Evolutionary conservation across 2,113 vertebrate species (phyloP), one percentile per base, ranked within the genome.

Genomic region (Pelmatolapia mariae): DNA sequence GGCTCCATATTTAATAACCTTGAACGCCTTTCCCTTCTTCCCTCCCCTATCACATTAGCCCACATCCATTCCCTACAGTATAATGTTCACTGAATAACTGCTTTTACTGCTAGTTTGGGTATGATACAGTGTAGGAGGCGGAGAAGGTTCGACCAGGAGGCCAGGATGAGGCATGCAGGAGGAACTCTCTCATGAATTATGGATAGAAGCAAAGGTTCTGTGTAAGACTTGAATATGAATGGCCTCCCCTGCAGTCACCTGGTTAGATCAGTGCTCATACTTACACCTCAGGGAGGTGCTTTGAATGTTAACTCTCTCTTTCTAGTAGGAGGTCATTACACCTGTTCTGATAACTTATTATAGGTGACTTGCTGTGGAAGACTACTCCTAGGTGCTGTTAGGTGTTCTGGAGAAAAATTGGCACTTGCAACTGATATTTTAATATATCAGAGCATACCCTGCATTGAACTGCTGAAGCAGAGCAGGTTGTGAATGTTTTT

Each of bases 161-260:
- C 89, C 86, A 81, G 89, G 47, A 87, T 81, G 83, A 91, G 50
- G 92, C 86, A 89, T 78, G 68, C 68, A 80, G 71, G 80, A 91
- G 84, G 84, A 89, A 68, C 54, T 78, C 24, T 66, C 84, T 90
- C 86, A 94, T 95, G 92, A 94, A 95, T 95, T 93, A 94, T 94
- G 83, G 88, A 94, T 92, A 81, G 40, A 10, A 84, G 84, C 93
- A 90, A 90, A 93, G 91, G 81, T 88, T 84, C 85, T 16, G 81
- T 88, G 93, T 92, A 90, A 78, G 86, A 68, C 85, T 90, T 92
- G 91, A 94, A 95, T 95, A 94, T 87, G 89, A 92, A 94, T 95
- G 89, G 83, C 85, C 89, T 92, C 82, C 89, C 92, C 92, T 93
- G 93, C 91, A 91, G 93, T 92, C 91, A 94, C 91, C 87, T 91